phyloP scores from a whole-genome alignment of 2,888 invertebrate species.

The Neria commutata region DNA sequence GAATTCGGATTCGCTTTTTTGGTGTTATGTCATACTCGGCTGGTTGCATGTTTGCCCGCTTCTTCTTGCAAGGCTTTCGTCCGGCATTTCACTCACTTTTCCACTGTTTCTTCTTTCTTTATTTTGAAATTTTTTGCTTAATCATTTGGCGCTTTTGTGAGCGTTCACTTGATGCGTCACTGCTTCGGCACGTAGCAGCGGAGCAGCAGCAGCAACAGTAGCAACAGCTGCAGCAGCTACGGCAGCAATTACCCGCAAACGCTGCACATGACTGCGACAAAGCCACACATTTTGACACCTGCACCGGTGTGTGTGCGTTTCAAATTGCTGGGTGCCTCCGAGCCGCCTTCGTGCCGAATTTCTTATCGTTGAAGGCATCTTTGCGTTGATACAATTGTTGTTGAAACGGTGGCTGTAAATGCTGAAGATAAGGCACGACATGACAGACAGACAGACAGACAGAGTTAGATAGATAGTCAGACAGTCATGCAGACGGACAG shows the following conservation, averaged over 20 bases:
- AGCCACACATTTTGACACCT: neutral
- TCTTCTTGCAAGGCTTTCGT: neutral
- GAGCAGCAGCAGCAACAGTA: neutral
- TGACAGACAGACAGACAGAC: too few species aligned
- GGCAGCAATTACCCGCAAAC: neutral
- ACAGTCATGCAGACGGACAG: too few species aligned
- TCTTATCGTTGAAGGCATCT: too few species aligned
- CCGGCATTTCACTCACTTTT: neutral
- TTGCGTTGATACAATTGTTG: too few species aligned
- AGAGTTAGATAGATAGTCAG: too few species aligned
- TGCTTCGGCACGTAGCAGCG: neutral
- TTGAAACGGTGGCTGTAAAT: too few species aligned
- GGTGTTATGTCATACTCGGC: conserved; percentile 36
- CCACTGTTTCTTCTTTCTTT: neutral
- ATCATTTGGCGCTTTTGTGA: neutral
- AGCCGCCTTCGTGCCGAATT: too few species aligned
- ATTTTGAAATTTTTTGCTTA: neutral
- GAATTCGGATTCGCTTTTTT: conserved; percentile 22
- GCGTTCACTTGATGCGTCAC: neutral
- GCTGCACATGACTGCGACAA: neutral
- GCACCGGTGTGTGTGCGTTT: too few species aligned
- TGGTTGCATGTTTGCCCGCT: conserved; percentile 13
- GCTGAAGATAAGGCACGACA: too few species aligned
- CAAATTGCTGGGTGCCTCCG: too few species aligned
- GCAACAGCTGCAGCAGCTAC: neutral